These are phyloP conservation scores for Staurois parvus DNA, from an alignment of 2,797 vertebrate species.

Conservation along the genomic window DNA sequence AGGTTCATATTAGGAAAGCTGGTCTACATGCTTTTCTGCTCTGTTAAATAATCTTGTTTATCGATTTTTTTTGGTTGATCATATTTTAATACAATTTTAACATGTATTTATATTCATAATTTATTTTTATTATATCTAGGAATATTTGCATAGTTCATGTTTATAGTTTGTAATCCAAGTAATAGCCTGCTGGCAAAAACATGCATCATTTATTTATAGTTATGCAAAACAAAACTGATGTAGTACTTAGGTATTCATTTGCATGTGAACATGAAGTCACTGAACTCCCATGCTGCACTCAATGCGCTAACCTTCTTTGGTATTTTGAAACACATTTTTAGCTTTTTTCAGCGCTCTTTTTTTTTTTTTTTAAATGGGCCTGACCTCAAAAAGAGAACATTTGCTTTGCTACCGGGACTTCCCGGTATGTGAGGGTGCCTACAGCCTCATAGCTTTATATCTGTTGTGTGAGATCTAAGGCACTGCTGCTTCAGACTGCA, in stretches of 20 bases:
- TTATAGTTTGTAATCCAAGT: conserved; percentile 7
- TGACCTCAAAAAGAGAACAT: no score
- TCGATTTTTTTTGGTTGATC: not conserved
- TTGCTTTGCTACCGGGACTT: no score
- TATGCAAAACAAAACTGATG: conserved; percentile 11
- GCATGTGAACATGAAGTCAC: not conserved
- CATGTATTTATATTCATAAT: conserved; percentile 23
- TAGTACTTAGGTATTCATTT: not conserved
- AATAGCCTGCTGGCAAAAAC: conserved; percentile 21
- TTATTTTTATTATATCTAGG: conserved; percentile 36
- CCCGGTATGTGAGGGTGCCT: no score
- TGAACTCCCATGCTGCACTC: not conserved
- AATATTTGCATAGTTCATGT: conserved; percentile 30
- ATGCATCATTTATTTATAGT: conserved; percentile 15
- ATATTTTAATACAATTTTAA: conserved; percentile 6
- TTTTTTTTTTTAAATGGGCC: no score
- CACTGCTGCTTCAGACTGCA: no score
- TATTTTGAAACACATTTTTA: not conserved
- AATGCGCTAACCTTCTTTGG: not conserved
- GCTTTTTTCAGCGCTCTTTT: no score
- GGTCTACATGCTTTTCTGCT: not conserved
- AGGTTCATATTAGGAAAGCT: no score
- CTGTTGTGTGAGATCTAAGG: no score
- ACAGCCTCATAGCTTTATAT: no score
- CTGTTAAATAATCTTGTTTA: not conserved